Evolutionary conservation across 2,113 vertebrate genomes (phyloP).

Genomic region (mouse (Mus musculus)): GRCm39 chr2:110168501-110169000

Average conservation of each 20-base stretch:
- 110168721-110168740: not conserved
- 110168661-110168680: not conserved
- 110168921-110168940: not conserved
- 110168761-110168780: not conserved
- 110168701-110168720: constrained; percentile 17
- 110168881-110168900: not conserved
- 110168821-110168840: not conserved
- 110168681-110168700: not conserved
- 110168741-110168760: not conserved
- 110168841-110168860: not conserved
- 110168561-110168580: not conserved
- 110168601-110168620: not conserved
- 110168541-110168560: not conserved
- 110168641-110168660: not conserved
- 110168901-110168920: not conserved
- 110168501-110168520: not conserved
- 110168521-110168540: not conserved
- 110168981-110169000: not conserved
- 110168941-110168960: not conserved
- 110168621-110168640: not conserved
- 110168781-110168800: not conserved
- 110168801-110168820: not conserved
- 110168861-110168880: not conserved
- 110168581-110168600: not conserved
- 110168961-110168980: not conserved